A percentile compares a stretch with the other conserved stretches of the same genome.
These are phyloP conservation scores for Sebastes goodei DNA, from an alignment of 2,797 vertebrate species.

Conservation along the genomic window DNA sequence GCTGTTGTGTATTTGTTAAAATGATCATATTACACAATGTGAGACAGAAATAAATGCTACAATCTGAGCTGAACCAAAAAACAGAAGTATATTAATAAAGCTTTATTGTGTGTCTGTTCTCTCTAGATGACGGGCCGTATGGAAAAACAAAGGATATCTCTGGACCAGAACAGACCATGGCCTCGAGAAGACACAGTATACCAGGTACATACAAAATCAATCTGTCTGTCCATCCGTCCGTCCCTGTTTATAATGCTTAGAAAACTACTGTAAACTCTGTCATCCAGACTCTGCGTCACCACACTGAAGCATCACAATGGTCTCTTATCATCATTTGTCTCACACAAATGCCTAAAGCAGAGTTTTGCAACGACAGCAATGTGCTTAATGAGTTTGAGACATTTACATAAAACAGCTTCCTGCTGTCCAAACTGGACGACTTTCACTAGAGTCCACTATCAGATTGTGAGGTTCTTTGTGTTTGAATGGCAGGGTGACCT, in stretches of 20 bases:
- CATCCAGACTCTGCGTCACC: background rate
- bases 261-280: background rate
- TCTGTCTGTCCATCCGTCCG: background rate
- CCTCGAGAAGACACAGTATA: slow-evolving; percentile 93
- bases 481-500: background rate
- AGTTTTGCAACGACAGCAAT: background rate
- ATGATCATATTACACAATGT: background rate
- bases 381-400: background rate
- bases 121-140: slow-evolving; percentile 93
- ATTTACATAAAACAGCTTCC: background rate
- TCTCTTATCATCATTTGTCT: background rate
- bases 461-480: background rate
- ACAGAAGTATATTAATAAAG: background rate
- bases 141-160: slow-evolving; percentile 90
- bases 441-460: background rate
- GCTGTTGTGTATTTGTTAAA: background rate
- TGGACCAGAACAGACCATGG: slow-evolving; percentile 85
- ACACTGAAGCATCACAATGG: background rate
- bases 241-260: background rate
- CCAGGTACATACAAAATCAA: slow-evolving; percentile 85
- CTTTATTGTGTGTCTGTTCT: background rate
- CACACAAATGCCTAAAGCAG: background rate
- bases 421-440: background rate
- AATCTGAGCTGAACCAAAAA: background rate
- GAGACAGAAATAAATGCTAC: background rate